These are phyloP conservation scores for Indicator maculatus DNA, from an alignment of 2,113 vertebrate species.

Conservation along the genomic window DNA sequence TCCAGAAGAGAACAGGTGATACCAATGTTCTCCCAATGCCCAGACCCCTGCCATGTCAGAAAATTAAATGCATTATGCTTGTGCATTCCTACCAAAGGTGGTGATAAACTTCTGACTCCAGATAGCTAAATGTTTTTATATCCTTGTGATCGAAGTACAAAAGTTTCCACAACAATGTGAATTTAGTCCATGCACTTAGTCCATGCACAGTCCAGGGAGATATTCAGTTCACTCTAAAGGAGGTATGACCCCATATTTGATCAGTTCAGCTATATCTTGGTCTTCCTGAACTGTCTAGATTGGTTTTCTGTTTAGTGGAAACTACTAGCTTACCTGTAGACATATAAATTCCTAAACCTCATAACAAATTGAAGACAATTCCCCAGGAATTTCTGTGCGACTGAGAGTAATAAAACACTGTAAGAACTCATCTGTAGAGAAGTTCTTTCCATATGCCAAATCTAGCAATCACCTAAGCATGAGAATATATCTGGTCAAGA, in stretches of 20 bases:
- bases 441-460: background rate
- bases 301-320: background rate
- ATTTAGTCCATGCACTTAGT: background rate
- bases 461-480: background rate
- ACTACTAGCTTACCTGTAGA: background rate
- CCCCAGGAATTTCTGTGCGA: background rate
- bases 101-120: background rate
- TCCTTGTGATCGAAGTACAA: background rate
- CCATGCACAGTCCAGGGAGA: background rate
- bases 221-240: background rate
- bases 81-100: background rate
- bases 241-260: background rate
- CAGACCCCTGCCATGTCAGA: background rate
- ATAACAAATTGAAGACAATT: background rate
- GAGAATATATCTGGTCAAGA: background rate
- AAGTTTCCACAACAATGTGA: background rate
- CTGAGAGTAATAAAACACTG: background rate
- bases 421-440: background rate
- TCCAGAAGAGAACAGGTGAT: background rate
- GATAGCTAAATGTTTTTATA: background rate
- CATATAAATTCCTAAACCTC: background rate
- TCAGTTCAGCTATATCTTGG: background rate
- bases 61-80: rapidly evolving
- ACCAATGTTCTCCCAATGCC: background rate
- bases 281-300: background rate